Percentiles rank a stretch among this genome's conserved stretches.
These are phyloP conservation scores for Phrynocephalus guinanensis DNA, from an alignment of 2,797 vertebrate species.

Conservation along the genomic window DNA sequence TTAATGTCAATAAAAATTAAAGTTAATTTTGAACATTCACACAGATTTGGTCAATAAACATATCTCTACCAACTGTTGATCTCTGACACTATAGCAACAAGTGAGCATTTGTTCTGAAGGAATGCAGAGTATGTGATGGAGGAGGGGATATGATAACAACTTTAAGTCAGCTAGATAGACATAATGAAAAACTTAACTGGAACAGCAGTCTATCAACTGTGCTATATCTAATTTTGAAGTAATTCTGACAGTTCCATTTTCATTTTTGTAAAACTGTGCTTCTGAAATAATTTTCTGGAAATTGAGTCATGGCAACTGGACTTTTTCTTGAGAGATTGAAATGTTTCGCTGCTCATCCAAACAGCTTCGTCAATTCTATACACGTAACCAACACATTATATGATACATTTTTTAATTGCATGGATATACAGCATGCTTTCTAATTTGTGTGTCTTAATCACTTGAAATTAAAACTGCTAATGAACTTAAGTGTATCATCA, in stretches of 20 bases:
- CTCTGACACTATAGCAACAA: constrained; percentile 90
- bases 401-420: neutral
- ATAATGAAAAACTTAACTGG: constrained; percentile 28
- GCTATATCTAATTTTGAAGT: neutral
- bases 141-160: constrained; percentile 78
- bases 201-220: neutral
- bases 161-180: constrained; percentile 62
- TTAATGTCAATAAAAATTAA: constrained; percentile 54
- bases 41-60: constrained; percentile 60
- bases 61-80: constrained; percentile 80
- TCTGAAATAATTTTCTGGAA: neutral
- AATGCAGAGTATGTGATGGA: constrained; percentile 87
- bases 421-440: neutral
- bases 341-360: too few relatives aligned
- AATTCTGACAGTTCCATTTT: constrained; percentile 1
- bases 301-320: too few relatives aligned
- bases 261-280: neutral
- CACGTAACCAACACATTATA: neutral
- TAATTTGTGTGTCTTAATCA: neutral
- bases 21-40: constrained; percentile 54
- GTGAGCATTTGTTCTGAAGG: constrained; percentile 91
- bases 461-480: neutral
- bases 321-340: too few relatives aligned
- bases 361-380: too few relatives aligned
- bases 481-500: neutral